Evolutionary conservation across 2,888 invertebrate genomes (phyloP).

Genomic region (Lissocephala sabroskyi): DNA sequence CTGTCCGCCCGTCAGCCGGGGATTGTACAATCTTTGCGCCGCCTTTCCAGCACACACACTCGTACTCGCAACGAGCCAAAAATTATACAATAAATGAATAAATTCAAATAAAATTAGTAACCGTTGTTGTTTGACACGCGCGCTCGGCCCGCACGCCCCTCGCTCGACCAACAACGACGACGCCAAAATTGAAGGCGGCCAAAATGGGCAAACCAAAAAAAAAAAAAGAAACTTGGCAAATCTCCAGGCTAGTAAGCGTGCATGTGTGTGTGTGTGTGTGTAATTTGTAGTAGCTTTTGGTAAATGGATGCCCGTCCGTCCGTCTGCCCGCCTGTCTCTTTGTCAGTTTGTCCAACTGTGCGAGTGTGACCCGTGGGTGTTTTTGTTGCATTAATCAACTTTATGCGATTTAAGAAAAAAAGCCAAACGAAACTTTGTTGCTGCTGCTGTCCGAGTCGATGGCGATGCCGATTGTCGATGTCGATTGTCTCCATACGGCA

Average conservation of each 20-base stretch:
- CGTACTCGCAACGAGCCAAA: not conserved
- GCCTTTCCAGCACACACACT: not conserved
- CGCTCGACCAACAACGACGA: conserved; percentile 3
- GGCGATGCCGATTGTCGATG: not conserved
- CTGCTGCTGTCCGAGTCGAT: conserved; percentile 2
- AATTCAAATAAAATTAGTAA: conserved; percentile 19
- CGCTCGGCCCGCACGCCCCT: not conserved
- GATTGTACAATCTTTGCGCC: not conserved
- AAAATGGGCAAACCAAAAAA: not conserved
- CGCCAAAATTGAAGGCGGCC: conserved; percentile 18
- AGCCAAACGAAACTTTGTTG: conserved; percentile 28
- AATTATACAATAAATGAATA: conserved; percentile 6
- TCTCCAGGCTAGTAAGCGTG: not conserved
- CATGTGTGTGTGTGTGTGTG: conserved; percentile 2
- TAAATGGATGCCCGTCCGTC: not conserved
- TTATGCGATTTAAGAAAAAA: conserved; percentile 40
- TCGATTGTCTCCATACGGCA: not conserved
- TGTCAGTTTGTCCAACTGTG: conserved; percentile 3
- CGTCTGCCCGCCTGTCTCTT: conserved; percentile 1
- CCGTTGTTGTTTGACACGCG: conserved; percentile 12
- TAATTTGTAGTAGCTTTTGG: conserved; percentile 7
- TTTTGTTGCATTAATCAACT: conserved; percentile 50
- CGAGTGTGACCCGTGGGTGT: conserved; percentile 28
- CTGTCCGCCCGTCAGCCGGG: not conserved
- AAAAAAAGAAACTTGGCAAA: not conserved